Conservation (phyloP, 1,140 invertebrate genomes). For the Drosophila nannoptera region DNA sequence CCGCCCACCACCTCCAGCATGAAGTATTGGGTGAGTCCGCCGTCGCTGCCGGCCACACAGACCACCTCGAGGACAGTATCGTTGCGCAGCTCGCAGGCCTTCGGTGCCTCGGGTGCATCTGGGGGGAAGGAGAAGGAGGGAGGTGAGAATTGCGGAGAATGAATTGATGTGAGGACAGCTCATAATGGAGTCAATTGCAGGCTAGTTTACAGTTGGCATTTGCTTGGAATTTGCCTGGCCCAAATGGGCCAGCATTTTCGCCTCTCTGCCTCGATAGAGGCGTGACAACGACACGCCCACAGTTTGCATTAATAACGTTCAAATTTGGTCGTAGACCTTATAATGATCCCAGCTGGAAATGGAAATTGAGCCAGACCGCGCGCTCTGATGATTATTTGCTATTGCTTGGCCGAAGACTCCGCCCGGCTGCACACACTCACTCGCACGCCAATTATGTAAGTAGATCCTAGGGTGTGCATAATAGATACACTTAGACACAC, state of each 20-base stretch:
- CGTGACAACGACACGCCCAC: slow-evolving; percentile 32
- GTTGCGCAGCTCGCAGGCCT: slow-evolving; percentile 85
- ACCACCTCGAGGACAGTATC: slow-evolving; percentile 85
- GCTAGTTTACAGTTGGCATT: slow-evolving; percentile 4
- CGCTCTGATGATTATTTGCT: slow-evolving; percentile 55
- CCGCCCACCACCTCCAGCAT: slow-evolving; percentile 88
- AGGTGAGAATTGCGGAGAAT: not conserved
- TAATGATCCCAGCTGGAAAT: slow-evolving; percentile 12
- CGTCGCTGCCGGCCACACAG: slow-evolving; percentile 88
- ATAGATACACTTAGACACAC: slow-evolving; percentile 37
- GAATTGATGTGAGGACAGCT: slow-evolving; percentile 7
- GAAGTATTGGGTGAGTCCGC: slow-evolving; percentile 90
- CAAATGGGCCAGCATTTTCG: slow-evolving; percentile 36
- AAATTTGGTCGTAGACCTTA: slow-evolving; percentile 32
- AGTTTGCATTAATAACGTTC: slow-evolving; percentile 61
- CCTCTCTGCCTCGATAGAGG: slow-evolving; percentile 54
- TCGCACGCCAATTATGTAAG: slow-evolving; percentile 66
- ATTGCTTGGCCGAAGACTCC: slow-evolving; percentile 40
- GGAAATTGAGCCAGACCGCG: slow-evolving; percentile 5
- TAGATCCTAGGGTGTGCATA: slow-evolving; percentile 73
- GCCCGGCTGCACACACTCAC: slow-evolving; percentile 23
- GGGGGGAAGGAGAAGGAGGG: slow-evolving; percentile 32
- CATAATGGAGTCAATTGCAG: slow-evolving; percentile 43
- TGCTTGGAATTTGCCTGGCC: slow-evolving; percentile 36
- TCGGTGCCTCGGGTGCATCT: slow-evolving; percentile 85